These are phyloP conservation scores for Chiloscyllium punctatum DNA, from an alignment of 2,797 vertebrate species.

Conservation along the genomic window DNA sequence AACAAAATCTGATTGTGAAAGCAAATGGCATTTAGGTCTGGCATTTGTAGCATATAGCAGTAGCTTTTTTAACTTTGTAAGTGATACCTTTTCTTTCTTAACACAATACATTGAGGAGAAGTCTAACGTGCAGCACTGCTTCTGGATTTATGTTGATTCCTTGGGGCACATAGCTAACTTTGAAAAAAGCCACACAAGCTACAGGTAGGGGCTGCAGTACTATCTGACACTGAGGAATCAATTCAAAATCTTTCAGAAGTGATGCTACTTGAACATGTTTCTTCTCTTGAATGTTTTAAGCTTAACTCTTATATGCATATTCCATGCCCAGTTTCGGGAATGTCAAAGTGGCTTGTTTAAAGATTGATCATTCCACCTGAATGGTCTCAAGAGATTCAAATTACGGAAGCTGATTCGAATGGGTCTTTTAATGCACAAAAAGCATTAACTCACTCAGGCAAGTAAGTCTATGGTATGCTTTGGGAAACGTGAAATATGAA, in stretches of 20 bases:
- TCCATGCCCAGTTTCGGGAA: not conserved
- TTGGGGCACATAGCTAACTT: not conserved
- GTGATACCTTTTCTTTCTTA: not conserved
- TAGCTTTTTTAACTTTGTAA: not conserved
- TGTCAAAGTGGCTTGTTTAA: not conserved
- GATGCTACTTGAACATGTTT: not conserved
- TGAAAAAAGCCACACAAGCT: not conserved
- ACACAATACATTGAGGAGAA: not conserved
- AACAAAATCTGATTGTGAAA: slow-evolving; percentile 10
- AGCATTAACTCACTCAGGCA: not conserved
- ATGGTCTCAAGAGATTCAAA: not conserved
- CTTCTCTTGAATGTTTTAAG: not conserved
- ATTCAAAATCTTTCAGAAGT: not conserved
- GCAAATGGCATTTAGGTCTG: not conserved
- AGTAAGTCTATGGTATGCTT: not conserved
- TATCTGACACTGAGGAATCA: not conserved
- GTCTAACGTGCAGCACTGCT: not conserved
- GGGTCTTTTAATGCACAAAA: not conserved
- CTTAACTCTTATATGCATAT: not conserved
- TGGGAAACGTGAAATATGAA: slow-evolving; percentile 2
- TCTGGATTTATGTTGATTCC: not conserved
- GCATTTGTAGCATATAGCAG: not conserved
- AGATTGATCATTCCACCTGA: slow-evolving; percentile 14
- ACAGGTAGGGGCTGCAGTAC: too few species aligned
- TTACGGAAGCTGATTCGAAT: not conserved